Conservation (phyloP, 2,888 invertebrate genomes). For the Synanthedon andrenaeformis region DNA sequence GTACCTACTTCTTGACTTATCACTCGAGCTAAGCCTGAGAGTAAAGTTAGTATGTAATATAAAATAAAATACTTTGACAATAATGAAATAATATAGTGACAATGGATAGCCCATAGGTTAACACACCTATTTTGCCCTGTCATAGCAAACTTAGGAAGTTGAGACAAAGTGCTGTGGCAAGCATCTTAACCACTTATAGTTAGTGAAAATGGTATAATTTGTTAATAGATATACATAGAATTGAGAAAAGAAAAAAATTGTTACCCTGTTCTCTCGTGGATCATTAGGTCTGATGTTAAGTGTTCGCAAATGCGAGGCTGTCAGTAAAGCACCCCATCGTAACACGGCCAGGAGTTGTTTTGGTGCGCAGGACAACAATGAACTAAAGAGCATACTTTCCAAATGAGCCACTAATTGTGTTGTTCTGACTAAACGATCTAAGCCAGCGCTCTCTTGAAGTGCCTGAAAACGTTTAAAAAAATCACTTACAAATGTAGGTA, state of each 20-base stretch:
- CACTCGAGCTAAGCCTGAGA: too few species aligned
- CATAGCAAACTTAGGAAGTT: too few species aligned
- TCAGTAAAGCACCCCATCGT: constrained; percentile 79
- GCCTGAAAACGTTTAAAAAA: constrained; percentile 59
- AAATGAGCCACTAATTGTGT: constrained; percentile 85
- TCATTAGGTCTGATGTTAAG: constrained; percentile 85
- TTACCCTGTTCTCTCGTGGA: constrained; percentile 79
- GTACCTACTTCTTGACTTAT: too few species aligned
- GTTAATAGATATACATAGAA: too few species aligned
- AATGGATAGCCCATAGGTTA: too few species aligned
- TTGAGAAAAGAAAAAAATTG: neutral
- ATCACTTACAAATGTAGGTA: neutral
- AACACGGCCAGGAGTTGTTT: constrained; percentile 73
- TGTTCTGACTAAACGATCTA: constrained; percentile 84
- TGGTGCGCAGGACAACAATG: constrained; percentile 76
- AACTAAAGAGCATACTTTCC: constrained; percentile 86
- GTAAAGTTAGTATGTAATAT: too few species aligned
- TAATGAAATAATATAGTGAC: too few species aligned
- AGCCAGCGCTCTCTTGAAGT: constrained; percentile 82
- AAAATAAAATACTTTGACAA: too few species aligned
- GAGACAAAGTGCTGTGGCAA: too few species aligned
- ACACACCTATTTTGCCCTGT: too few species aligned
- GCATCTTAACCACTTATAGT: too few species aligned
- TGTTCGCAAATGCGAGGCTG: constrained; percentile 80
- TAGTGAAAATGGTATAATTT: too few species aligned